Percentiles rank a stretch among this genome's conserved stretches.
Conservation (phyloP, 2,113 vertebrate genomes). For the Phaethornis superciliosus region DNA sequence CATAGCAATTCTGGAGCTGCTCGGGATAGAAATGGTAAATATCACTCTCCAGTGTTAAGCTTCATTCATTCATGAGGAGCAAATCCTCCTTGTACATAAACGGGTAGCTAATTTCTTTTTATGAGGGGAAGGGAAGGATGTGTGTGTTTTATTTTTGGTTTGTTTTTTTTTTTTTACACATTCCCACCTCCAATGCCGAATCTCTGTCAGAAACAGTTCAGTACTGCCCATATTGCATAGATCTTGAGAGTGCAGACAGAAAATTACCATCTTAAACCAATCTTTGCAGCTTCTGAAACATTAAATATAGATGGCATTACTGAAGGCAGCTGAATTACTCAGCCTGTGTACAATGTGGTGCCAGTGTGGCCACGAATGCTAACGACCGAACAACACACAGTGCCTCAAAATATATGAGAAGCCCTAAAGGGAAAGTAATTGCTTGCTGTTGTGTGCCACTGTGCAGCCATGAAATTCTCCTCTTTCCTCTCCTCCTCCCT, state of each 20-base stretch:
- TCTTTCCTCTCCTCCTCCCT: not conserved
- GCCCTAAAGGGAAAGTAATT: slow-evolving; percentile 39
- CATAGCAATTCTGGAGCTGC: not conserved
- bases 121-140: not conserved
- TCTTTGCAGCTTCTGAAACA: slow-evolving; percentile 48
- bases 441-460: not conserved
- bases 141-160: not conserved
- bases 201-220: slow-evolving; percentile 4
- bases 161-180: not conserved
- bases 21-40: not conserved
- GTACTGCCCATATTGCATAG: not conserved
- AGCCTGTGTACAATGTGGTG: slow-evolving; percentile 41
- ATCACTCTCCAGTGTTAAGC: not conserved
- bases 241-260: slow-evolving; percentile 41
- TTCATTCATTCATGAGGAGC: slow-evolving; percentile 7
- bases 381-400: not conserved
- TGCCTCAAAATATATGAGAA: slow-evolving; percentile 3
- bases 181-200: not conserved
- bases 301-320: slow-evolving; percentile 68
- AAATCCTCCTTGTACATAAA: not conserved
- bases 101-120: not conserved
- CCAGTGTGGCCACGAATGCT: slow-evolving; percentile 49
- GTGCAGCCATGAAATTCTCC: not conserved
- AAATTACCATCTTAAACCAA: slow-evolving; percentile 69
- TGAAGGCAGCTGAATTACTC: slow-evolving; percentile 57